These are phyloP conservation scores for Teleiodes luculella DNA, from an alignment of 2,888 invertebrate species.

Conservation along the genomic window DNA sequence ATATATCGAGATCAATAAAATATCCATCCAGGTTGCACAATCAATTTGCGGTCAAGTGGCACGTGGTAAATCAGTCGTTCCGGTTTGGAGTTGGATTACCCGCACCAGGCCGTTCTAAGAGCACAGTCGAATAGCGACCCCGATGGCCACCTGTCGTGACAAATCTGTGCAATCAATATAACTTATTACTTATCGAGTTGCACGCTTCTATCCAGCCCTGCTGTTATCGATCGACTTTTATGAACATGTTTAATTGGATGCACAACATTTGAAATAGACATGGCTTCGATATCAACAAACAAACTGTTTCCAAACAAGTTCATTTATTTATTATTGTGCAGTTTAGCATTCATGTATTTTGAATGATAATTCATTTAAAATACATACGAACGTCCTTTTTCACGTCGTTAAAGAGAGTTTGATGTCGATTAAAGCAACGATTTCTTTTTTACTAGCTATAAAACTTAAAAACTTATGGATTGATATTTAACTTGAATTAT, in stretches of 20 bases:
- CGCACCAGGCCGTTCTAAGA: not conserved
- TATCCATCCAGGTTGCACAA: not conserved
- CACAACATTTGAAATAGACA: not conserved
- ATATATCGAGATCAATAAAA: not conserved
- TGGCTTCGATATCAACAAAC: not conserved
- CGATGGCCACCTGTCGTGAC: constrained; percentile 24
- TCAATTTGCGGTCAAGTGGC: constrained; percentile 14
- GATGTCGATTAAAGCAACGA: too few relatives aligned
- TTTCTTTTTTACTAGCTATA: too few relatives aligned
- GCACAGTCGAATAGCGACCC: constrained; percentile 6
- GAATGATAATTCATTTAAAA: too few relatives aligned
- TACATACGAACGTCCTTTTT: too few relatives aligned
- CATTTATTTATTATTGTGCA: too few relatives aligned
- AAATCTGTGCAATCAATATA: constrained; percentile 37
- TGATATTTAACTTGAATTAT: too few relatives aligned
- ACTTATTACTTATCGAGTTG: constrained; percentile 27
- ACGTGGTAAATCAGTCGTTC: constrained; percentile 18
- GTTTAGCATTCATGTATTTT: too few relatives aligned
- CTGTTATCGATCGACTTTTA: constrained; percentile 25
- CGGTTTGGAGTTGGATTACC: constrained; percentile 10
- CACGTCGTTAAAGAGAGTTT: too few relatives aligned
- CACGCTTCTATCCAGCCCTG: constrained; percentile 24
- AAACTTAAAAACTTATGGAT: too few relatives aligned
- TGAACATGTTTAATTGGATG: constrained; percentile 7
- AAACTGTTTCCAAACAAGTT: too few relatives aligned